phyloP scores from a whole-genome alignment of 2,113 vertebrate genomes.

The Chrysemys picta region DNA sequence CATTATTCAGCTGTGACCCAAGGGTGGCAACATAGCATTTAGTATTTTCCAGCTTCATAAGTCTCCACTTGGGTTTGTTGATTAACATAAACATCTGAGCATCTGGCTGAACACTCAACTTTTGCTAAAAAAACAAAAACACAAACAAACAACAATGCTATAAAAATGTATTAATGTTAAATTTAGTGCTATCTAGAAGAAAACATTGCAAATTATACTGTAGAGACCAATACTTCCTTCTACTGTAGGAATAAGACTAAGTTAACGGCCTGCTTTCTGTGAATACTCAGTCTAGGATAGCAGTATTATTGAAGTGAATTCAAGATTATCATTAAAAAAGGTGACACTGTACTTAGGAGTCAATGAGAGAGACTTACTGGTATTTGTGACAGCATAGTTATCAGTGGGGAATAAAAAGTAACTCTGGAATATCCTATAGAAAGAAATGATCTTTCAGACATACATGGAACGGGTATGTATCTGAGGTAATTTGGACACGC shows the following conservation, averaged over 20 bases:
- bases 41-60: background rate
- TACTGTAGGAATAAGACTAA: background rate
- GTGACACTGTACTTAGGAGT: background rate
- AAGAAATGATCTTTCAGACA: background rate
- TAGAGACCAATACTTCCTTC: background rate
- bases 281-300: background rate
- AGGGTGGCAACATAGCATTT: background rate
- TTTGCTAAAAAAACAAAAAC: background rate
- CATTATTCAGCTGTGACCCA: background rate
- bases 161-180: background rate
- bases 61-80: background rate
- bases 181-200: background rate
- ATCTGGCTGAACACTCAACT: background rate
- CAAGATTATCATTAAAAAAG: background rate
- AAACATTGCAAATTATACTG: background rate
- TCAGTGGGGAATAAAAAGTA: background rate
- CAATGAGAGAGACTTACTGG: background rate
- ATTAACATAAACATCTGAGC: background rate
- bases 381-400: background rate
- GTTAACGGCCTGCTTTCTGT: background rate
- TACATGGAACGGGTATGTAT: background rate
- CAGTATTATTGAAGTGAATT: background rate
- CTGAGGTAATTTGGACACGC: background rate
- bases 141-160: background rate
- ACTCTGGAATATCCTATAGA: no score